Evolutionary conservation across 2,113 vertebrate genomes (phyloP).

Genomic region (Anarrhichthys ocellatus): DNA sequence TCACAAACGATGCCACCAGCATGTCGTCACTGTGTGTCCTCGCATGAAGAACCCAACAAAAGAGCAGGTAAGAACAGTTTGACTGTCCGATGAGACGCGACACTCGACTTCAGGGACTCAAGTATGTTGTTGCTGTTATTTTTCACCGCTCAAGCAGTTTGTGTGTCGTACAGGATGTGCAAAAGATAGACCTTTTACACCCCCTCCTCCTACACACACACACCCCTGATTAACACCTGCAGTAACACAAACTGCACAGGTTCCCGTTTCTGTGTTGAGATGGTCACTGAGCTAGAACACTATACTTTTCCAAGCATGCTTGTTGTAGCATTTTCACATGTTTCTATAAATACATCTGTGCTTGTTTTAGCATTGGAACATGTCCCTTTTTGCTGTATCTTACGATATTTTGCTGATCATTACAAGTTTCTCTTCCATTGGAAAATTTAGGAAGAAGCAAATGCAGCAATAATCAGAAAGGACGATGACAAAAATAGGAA

Average conservation of each 20-base stretch:
- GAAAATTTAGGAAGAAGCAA: conserved; percentile 19
- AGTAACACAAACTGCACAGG: conserved; percentile 15
- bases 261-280: conserved; percentile 66
- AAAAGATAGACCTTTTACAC: conserved; percentile 4
- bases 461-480: conserved; percentile 17
- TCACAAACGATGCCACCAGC: conserved; percentile 97
- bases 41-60: conserved; percentile 91
- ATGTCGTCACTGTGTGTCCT: conserved; percentile 95
- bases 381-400: not conserved
- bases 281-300: conserved; percentile 49
- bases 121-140: not conserved
- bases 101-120: not conserved
- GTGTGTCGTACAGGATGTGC: conserved; percentile 7
- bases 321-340: not conserved
- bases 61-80: conserved; percentile 78
- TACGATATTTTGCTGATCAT: conserved; percentile 21
- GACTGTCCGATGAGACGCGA: not conserved
- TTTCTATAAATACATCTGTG: conserved; percentile 16
- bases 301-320: conserved; percentile 19
- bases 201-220: conserved; percentile 9
- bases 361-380: conserved; percentile 7
- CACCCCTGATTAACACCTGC: conserved; percentile 54
- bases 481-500: conserved; percentile 8
- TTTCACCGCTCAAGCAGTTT: not conserved
- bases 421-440: conserved; percentile 45